A percentile compares a stretch with the other conserved stretches of the same genome.
Conservation (phyloP, 1,140 invertebrate genomes). For the Macrostomum lignano region DNA sequence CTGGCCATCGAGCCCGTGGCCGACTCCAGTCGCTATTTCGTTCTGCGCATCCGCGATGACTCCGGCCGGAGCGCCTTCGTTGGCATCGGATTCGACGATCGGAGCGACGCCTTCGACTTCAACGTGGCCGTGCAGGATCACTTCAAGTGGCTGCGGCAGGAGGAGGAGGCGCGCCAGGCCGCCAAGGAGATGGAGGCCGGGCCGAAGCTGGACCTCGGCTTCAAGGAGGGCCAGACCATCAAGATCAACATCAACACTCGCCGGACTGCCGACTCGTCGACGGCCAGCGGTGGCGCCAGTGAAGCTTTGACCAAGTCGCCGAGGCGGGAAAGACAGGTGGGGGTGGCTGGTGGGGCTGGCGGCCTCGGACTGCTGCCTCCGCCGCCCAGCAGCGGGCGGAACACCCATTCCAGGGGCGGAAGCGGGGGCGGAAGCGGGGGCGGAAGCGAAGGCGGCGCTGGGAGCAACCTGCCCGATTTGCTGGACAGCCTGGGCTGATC, state of each 20-base stretch:
- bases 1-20: slow-evolving; percentile 71
- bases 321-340: too few species aligned
- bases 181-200: slow-evolving; percentile 13
- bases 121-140: slow-evolving; percentile 94
- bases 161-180: slow-evolving; percentile 37
- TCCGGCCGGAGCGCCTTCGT: slow-evolving; percentile 83
- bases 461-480: too few species aligned
- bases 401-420: too few species aligned
- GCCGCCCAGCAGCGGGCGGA: too few species aligned
- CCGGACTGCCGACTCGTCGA: too few species aligned
- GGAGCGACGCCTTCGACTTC: slow-evolving; percentile 92
- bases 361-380: too few species aligned
- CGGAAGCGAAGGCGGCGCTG: too few species aligned
- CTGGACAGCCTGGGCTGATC: too few species aligned
- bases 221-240: slow-evolving; percentile 91
- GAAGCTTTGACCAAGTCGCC: too few species aligned
- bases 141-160: slow-evolving; percentile 36
- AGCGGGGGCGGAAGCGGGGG: too few species aligned
- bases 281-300: too few species aligned
- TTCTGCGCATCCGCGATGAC: slow-evolving; percentile 71
- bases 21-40: slow-evolving; percentile 95
- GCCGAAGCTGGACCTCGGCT: slow-evolving; percentile 65
- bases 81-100: slow-evolving; percentile 78
- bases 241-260: slow-evolving; percentile 59
- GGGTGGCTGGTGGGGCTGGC: too few species aligned